phyloP scores from a whole-genome alignment of 1,140 invertebrate genomes.

The Mylabris phalerata region DNA sequence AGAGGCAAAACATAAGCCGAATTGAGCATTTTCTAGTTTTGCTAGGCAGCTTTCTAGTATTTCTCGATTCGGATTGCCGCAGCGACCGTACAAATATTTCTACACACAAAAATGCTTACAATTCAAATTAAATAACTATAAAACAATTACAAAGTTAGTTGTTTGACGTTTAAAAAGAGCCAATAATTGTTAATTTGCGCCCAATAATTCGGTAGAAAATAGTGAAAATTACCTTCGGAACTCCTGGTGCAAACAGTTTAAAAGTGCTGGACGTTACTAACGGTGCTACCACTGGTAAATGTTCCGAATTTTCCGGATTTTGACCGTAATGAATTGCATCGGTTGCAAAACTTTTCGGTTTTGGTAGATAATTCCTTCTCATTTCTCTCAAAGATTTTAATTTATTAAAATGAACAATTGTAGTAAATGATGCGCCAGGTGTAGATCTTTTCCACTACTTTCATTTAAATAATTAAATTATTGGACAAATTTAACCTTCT shows the following conservation, averaged over 20 bases:
- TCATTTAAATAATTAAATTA: too few relatives aligned
- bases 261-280: slow-evolving; percentile 91
- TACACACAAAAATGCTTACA: slow-evolving; percentile 41
- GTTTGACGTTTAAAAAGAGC: too few relatives aligned
- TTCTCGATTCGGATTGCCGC: slow-evolving; percentile 90
- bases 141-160: too few relatives aligned
- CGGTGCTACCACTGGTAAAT: slow-evolving; percentile 72
- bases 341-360: slow-evolving; percentile 68
- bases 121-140: too few relatives aligned
- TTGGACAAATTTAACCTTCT: too few relatives aligned
- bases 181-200: slow-evolving; percentile 6
- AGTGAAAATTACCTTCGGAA: slow-evolving; percentile 29
- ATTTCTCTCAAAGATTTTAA: too few relatives aligned
- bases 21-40: slow-evolving; percentile 81
- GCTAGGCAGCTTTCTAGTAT: slow-evolving; percentile 87
- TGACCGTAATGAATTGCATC: slow-evolving; percentile 87
- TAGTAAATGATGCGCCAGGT: too few relatives aligned
- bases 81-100: slow-evolving; percentile 88
- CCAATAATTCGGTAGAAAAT: background rate
- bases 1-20: slow-evolving; percentile 81
- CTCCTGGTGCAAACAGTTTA: slow-evolving; percentile 67
- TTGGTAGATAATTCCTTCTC: slow-evolving; percentile 18
- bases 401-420: too few relatives aligned
- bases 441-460: too few relatives aligned
- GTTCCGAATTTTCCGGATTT: slow-evolving; percentile 81